Conservation (phyloP, 2,888 invertebrate species). For the Ophraella communa region DNA sequence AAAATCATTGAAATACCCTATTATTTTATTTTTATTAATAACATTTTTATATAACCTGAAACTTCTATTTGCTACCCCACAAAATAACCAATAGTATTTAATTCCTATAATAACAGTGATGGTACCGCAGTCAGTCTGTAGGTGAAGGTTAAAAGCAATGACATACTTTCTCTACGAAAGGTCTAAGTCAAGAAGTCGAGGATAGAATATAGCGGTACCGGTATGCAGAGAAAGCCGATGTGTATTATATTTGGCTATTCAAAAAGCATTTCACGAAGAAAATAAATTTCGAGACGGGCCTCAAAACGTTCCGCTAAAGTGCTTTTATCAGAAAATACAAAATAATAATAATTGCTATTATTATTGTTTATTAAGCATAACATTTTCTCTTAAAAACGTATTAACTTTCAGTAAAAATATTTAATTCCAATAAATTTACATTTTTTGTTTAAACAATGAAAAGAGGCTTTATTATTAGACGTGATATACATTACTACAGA, state of each 20-base stretch:
- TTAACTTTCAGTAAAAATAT: too few species aligned
- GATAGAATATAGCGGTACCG: conserved; percentile 34
- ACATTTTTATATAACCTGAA: background rate
- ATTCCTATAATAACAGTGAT: background rate
- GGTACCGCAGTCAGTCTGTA: conserved; percentile 34
- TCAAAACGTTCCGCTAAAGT: background rate
- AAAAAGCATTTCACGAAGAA: background rate
- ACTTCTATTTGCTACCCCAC: background rate
- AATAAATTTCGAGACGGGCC: background rate
- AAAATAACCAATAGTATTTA: background rate
- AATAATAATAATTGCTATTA: background rate
- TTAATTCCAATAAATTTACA: too few species aligned
- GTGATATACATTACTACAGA: too few species aligned
- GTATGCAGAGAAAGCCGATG: conserved; percentile 57
- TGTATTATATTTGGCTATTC: conserved; percentile 19
- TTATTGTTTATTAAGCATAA: background rate
- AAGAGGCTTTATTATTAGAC: too few species aligned
- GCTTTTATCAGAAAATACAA: background rate
- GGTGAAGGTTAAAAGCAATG: conserved; percentile 59
- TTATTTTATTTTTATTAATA: background rate
- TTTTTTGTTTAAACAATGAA: too few species aligned
- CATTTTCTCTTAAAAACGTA: too few species aligned
- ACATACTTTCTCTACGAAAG: conserved; percentile 61
- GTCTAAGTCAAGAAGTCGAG: conserved; percentile 55
- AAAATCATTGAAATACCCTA: too few species aligned